Evolutionary conservation across 1,140 invertebrate species (phyloP).

Genomic region (Acyrthosiphon pisum): DNA sequence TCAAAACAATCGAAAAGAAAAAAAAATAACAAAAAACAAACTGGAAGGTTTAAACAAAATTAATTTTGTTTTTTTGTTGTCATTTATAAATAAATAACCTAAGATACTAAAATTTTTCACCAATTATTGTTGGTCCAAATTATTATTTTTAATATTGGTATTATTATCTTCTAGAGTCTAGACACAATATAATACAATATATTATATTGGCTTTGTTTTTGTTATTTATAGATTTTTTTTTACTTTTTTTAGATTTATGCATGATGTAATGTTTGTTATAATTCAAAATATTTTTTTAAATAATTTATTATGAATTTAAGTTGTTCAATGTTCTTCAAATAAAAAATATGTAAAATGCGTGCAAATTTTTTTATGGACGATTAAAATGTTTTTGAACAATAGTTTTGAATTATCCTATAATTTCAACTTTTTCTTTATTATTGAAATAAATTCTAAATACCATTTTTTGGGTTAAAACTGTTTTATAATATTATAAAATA

Average conservation of each 20-base stretch:
- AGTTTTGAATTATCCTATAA: background rate
- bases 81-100: background rate
- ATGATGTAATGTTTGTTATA: background rate
- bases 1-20: background rate
- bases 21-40: too few species aligned
- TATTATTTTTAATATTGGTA: background rate
- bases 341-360: too few species aligned
- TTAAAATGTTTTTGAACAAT: too few species aligned
- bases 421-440: background rate
- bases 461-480: too few species aligned
- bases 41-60: background rate
- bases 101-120: background rate
- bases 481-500: too few species aligned
- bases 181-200: background rate
- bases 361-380: too few species aligned
- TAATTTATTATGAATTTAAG: too few species aligned
- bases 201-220: background rate
- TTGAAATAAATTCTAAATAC: too few species aligned
- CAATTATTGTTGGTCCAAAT: background rate
- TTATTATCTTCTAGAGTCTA: background rate
- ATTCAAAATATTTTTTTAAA: too few species aligned
- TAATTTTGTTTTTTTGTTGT: background rate
- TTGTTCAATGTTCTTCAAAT: too few species aligned
- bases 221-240: background rate
- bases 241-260: background rate